Percentiles rank a stretch among this genome's conserved stretches.
Conservation (phyloP, 2,888 invertebrate species). For the Ornithoptera priamus region DNA sequence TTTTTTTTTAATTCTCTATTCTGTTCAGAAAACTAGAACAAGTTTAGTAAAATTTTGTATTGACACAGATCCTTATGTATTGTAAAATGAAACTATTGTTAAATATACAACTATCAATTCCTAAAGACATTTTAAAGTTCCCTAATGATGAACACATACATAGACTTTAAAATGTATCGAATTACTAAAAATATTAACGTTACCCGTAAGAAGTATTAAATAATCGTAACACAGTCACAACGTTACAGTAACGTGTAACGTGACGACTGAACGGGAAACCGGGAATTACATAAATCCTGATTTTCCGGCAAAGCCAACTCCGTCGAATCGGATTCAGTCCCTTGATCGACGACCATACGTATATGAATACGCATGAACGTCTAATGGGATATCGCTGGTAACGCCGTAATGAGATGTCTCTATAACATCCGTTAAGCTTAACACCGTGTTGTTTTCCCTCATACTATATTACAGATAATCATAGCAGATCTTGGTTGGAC, state of each 20-base stretch:
- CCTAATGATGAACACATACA: too few relatives aligned
- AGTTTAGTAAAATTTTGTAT: too few relatives aligned
- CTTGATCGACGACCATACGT: constrained; percentile 29
- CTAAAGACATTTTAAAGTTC: too few relatives aligned
- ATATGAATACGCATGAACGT: constrained; percentile 30
- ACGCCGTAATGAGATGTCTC: constrained; percentile 17
- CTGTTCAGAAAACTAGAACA: too few relatives aligned
- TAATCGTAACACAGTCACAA: background rate
- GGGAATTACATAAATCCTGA: constrained; percentile 35
- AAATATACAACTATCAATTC: too few relatives aligned
- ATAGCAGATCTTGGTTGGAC: too few relatives aligned
- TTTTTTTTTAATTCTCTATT: too few relatives aligned
- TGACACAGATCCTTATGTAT: too few relatives aligned
- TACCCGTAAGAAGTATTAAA: background rate
- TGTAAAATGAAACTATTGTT: too few relatives aligned
- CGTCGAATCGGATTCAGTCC: constrained; percentile 26
- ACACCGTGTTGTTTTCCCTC: background rate
- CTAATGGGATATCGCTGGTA: constrained; percentile 27
- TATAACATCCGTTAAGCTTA: background rate
- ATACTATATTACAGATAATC: background rate
- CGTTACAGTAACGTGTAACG: constrained; percentile 2
- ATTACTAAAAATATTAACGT: too few relatives aligned
- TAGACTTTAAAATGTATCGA: too few relatives aligned
- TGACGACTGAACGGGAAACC: constrained; percentile 19
- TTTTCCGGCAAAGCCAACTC: constrained; percentile 29